Base-by-base conservation (phyloP, 2,888 invertebrate genomes). In the Plagodis dolabraria region DNA sequence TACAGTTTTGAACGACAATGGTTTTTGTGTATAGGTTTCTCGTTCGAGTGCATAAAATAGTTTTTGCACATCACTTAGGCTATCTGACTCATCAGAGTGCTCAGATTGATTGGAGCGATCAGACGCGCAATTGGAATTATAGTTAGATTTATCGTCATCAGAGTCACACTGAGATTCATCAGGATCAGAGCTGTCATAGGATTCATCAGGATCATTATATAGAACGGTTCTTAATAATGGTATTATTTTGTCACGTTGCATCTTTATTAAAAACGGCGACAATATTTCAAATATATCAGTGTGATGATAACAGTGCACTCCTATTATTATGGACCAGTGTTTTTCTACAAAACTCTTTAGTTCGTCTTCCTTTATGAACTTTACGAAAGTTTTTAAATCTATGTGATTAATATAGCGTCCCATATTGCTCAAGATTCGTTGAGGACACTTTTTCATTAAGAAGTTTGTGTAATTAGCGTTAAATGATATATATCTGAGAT, bases 361-460 rank as follows among this genome's bases (percentile, higher is more conserved):
- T 22, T 82, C 74, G 55, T 79, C 76, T 43, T 64, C 59, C 56
- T 78, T 77, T 10, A 87, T 55, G 65, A 71, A 76, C 72, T 77
- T 83, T 10, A 35, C 47, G 47, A 9, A 57, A 46, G 47, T 6
- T 10, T 0, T 46, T 57, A 40, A 57, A 63, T 89, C 60, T 49
- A 88, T 66, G n/a, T 10, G 59, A 4, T 52, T 10, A 2, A 63
- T 48, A 61, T 80, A 86, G 51, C 64, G 72, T 45, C 77, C 70
- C 63, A 86, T 81, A 40, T 83, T 74, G 34, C 75, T 57, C 5
- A 68, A 60, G 40, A 87, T 69, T 61, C 75, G 74, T 6, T 83
- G 70, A n/a, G 79, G 75, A 49, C 70, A 76, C 7, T 70, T 72
- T 50, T 74, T 83, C 83, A 87, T 82, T 9, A 87, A 67, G 6